Conservation (phyloP, 2,888 invertebrate species). For the Sminthurides aquaticus region DNA sequence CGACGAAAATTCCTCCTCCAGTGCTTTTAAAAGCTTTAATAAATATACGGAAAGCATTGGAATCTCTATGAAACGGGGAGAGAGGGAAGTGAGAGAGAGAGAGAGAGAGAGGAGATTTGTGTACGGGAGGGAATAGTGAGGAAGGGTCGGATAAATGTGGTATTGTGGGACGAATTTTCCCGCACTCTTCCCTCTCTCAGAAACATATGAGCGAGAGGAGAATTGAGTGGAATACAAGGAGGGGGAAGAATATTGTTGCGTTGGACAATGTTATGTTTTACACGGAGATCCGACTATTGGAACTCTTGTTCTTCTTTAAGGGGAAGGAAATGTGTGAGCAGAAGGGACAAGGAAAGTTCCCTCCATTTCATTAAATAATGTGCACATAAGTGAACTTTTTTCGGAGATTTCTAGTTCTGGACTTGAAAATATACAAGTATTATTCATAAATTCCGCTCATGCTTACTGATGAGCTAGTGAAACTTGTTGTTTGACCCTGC, state of each 20-base stretch:
- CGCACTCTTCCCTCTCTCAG: neutral
- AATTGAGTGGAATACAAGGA: neutral
- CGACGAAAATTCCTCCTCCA: no score
- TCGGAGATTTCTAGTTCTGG: neutral
- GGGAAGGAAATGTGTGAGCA: neutral
- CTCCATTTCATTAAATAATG: slow-evolving; percentile 16
- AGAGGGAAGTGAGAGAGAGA: no score
- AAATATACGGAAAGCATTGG: no score
- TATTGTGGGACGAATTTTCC: neutral
- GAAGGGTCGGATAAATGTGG: no score
- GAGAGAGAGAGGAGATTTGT: neutral
- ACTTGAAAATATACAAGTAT: no score
- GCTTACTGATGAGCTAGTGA: no score
- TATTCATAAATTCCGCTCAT: no score
- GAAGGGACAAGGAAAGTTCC: slow-evolving; percentile 17
- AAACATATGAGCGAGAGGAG: neutral
- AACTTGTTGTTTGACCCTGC: neutral
- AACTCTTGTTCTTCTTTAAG: no score
- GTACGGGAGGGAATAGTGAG: neutral
- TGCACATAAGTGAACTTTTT: slow-evolving; percentile 6
- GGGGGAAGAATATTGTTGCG: neutral
- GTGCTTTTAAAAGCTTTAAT: no score
- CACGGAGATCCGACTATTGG: no score
- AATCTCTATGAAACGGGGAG: no score
- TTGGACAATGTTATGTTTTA: neutral